Percentiles rank a stretch among this genome's conserved stretches.
These are phyloP conservation scores for Melanchra persicariae DNA, from an alignment of 2,888 invertebrate species.

Conservation along the genomic window DNA sequence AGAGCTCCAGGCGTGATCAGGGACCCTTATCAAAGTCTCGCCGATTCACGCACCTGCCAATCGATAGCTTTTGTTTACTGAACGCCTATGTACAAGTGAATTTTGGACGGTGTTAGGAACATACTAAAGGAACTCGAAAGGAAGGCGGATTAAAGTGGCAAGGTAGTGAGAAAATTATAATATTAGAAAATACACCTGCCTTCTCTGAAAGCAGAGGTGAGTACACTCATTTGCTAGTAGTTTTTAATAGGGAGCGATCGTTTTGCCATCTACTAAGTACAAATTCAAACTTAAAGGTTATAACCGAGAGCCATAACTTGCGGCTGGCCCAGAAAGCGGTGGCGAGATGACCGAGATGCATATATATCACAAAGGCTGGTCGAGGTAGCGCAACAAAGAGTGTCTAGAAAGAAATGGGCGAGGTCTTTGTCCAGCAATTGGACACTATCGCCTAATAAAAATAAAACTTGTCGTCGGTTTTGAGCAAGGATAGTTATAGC, in stretches of 20 bases:
- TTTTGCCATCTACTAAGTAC: background rate
- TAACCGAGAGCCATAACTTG: no score
- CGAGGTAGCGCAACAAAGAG: no score
- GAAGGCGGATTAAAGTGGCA: background rate
- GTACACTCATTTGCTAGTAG: background rate
- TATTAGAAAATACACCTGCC: no score
- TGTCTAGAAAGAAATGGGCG: no score
- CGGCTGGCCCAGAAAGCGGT: no score
- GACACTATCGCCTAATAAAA: no score
- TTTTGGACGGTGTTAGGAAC: constrained; percentile 44
- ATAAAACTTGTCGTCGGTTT: no score
- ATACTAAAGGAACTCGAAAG: constrained; percentile 47
- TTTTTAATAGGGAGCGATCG: background rate
- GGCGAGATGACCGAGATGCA: no score
- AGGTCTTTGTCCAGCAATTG: no score
- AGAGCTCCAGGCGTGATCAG: constrained; percentile 59
- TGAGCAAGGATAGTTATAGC: no score
- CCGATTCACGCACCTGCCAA: constrained; percentile 72
- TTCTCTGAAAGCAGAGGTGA: background rate
- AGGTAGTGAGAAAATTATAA: background rate
- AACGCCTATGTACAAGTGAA: constrained; percentile 60
- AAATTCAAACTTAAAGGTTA: no score
- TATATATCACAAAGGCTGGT: no score
- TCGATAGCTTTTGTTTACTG: constrained; percentile 74
- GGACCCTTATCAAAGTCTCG: constrained; percentile 75